Conservation (phyloP, 1,140 invertebrate genomes). For the Protaetia brevitarsis region DNA sequence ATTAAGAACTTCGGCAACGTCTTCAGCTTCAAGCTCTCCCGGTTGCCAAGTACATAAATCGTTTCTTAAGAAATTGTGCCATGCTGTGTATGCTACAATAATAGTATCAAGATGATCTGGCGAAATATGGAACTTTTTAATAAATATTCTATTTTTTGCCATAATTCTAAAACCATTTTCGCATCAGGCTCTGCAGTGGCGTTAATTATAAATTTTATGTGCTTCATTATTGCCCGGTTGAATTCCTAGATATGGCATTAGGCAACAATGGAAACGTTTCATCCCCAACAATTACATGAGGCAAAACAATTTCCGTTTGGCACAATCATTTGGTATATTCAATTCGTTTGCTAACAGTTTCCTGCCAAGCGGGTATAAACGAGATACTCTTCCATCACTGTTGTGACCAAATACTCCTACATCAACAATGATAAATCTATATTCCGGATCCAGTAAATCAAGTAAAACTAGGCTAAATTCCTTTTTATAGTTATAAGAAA, state of each 20-base stretch:
- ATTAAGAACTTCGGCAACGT: constrained; percentile 5
- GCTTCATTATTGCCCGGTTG: constrained; percentile 24
- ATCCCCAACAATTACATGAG: no score
- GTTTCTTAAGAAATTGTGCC: constrained; percentile 27
- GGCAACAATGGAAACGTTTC: constrained; percentile 30
- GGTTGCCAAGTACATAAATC: constrained; percentile 28
- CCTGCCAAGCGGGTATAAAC: constrained; percentile 22
- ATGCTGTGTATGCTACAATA: constrained; percentile 21
- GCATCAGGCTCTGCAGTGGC: constrained; percentile 27
- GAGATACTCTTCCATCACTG: constrained; percentile 45
- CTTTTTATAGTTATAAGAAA: constrained; percentile 51
- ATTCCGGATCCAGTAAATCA: constrained; percentile 51
- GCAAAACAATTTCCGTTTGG: constrained; percentile 1
- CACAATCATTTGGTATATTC: constrained; percentile 18
- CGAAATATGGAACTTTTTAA: constrained; percentile 29
- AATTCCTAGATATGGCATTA: constrained; percentile 24
- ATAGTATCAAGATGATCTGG: no score
- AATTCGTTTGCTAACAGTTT: not conserved
- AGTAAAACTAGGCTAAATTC: constrained; percentile 50
- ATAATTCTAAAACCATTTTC: constrained; percentile 27
- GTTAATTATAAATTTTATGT: constrained; percentile 29
- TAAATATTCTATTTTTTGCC: constrained; percentile 26
- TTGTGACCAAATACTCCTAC: constrained; percentile 49
- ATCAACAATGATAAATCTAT: constrained; percentile 50
- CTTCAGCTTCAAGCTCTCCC: constrained; percentile 23